These are phyloP conservation scores for Eilema sororculum DNA, from an alignment of 2,888 invertebrate species.

Conservation along the genomic window DNA sequence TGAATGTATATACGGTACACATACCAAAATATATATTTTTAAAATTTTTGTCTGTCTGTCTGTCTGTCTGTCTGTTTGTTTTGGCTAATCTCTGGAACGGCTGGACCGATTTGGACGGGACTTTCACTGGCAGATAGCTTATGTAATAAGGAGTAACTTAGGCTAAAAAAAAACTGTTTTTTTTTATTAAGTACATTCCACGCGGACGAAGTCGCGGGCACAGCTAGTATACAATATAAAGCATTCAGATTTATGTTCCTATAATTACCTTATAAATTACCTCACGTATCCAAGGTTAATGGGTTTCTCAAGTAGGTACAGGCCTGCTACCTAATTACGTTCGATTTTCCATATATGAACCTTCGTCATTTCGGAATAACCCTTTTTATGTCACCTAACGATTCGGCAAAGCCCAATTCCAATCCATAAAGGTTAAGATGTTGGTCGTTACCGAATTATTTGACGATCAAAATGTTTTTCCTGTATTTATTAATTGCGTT, in stretches of 20 bases:
- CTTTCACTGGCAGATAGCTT: too few species aligned
- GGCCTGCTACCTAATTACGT: constrained; percentile 14
- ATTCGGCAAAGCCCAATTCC: constrained; percentile 32
- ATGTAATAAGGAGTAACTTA: too few species aligned
- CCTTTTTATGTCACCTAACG: constrained; percentile 41
- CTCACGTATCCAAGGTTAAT: neutral
- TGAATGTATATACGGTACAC: too few species aligned
- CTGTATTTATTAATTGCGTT: constrained; percentile 13
- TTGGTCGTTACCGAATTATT: constrained; percentile 28
- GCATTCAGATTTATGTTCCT: neutral
- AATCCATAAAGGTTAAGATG: constrained; percentile 32
- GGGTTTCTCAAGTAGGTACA: neutral
- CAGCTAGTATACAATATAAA: too few species aligned
- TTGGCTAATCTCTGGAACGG: too few species aligned
- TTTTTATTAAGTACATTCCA: too few species aligned
- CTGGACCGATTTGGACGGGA: too few species aligned
- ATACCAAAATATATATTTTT: too few species aligned
- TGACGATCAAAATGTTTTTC: constrained; percentile 18
- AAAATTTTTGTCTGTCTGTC: too few species aligned
- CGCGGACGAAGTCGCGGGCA: too few species aligned
- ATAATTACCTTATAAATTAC: neutral
- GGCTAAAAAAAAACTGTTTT: too few species aligned
- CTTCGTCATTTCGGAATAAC: constrained; percentile 38
- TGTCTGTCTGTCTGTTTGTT: too few species aligned
- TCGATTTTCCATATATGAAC: constrained; percentile 33